Percentiles rank a stretch among this genome's conserved stretches.
These are phyloP conservation scores for Drosophila stalkeri DNA, from an alignment of 2,888 invertebrate genomes.

Conservation along the genomic window DNA sequence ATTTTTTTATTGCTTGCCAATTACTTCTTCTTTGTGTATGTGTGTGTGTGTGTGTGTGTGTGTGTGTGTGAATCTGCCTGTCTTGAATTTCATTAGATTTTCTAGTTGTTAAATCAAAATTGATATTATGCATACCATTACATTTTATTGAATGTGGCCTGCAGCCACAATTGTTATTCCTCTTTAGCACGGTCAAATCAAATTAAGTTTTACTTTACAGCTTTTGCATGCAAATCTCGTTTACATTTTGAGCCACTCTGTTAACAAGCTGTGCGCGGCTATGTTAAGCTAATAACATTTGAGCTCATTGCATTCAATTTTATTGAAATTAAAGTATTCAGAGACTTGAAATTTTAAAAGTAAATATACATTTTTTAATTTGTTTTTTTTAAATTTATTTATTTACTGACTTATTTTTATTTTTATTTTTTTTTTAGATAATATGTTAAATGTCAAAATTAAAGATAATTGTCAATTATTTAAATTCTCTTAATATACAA, in stretches of 20 bases:
- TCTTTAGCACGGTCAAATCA: not conserved
- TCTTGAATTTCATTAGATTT: conserved; percentile 69
- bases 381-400: too few relatives aligned
- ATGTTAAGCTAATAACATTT: not conserved
- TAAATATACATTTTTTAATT: too few relatives aligned
- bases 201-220: not conserved
- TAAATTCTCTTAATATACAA: too few relatives aligned
- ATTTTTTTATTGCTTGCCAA: conserved; percentile 70
- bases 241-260: not conserved
- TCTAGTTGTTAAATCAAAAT: conserved; percentile 66
- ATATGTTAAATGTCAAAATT: too few relatives aligned
- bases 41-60: conserved; percentile 8
- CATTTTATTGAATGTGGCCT: conserved; percentile 37
- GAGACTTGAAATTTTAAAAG: too few relatives aligned
- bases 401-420: too few relatives aligned
- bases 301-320: too few relatives aligned
- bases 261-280: not conserved
- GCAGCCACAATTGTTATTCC: conserved; percentile 40
- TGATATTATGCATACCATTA: conserved; percentile 57
- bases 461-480: too few relatives aligned
- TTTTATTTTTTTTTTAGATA: too few relatives aligned
- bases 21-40: conserved; percentile 62
- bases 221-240: not conserved
- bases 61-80: conserved; percentile 12
- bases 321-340: not conserved